phyloP scores from a whole-genome alignment of 1,140 invertebrate species.

The Drosophila subpulchrella region DNA sequence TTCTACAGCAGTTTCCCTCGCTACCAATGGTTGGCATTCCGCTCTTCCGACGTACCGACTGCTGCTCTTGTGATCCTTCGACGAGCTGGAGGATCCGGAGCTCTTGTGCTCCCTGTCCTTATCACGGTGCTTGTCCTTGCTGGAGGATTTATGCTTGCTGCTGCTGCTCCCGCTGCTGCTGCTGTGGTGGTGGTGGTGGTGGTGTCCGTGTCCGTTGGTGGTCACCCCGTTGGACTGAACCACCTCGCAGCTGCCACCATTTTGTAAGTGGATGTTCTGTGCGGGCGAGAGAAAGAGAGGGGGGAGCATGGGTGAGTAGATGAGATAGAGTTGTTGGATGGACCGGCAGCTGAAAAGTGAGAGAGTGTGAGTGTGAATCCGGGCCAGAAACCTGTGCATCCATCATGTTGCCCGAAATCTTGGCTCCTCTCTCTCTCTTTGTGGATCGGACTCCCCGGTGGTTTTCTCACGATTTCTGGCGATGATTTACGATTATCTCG shows the following conservation, averaged over 20 bases:
- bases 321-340: constrained; percentile 2
- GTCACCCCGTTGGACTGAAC: constrained; percentile 84
- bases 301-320: not conserved
- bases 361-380: constrained; percentile 10
- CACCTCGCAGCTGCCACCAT: constrained; percentile 73
- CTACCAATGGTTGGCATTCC: not conserved
- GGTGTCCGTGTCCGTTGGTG: constrained; percentile 86
- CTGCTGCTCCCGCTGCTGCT: constrained; percentile 86
- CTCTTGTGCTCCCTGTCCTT: constrained; percentile 85
- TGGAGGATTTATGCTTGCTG: constrained; percentile 88
- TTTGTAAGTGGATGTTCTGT: constrained; percentile 76
- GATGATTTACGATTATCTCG: constrained; percentile 20
- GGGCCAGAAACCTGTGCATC: constrained; percentile 25
- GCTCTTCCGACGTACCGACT: constrained; percentile 69
- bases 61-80: constrained; percentile 84
- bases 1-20: not conserved
- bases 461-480: not conserved
- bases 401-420: constrained; percentile 6
- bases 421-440: not conserved
- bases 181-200: constrained; percentile 86
- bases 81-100: constrained; percentile 72
- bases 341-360: constrained; percentile 10
- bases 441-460: no score
- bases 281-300: constrained; percentile 16
- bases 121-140: constrained; percentile 85